Evolutionary conservation across 1,140 invertebrate genomes (phyloP).

Genomic region (Camponotus vicinus): DNA sequence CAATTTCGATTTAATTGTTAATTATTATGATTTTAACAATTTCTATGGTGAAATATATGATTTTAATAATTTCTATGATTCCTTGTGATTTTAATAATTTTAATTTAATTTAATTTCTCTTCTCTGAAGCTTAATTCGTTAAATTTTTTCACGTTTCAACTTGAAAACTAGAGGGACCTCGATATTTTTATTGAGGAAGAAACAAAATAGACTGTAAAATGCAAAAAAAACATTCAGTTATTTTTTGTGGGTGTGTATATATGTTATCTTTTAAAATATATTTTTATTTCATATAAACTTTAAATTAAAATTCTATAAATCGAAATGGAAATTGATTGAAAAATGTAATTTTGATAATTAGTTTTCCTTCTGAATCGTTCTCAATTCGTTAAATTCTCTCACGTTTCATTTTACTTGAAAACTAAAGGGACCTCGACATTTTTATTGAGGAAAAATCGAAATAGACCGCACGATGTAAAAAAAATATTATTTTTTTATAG

Average conservation of each 20-base stretch:
- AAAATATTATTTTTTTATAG: neutral
- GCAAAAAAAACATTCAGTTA: neutral
- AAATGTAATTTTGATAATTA: neutral
- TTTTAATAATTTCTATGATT: too few species aligned
- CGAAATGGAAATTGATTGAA: neutral
- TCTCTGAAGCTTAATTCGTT: neutral
- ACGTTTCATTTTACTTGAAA: neutral
- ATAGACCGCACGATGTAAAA: neutral
- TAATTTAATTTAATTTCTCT: too few species aligned
- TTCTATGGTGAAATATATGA: too few species aligned
- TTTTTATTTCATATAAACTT: neutral
- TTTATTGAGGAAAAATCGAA: neutral
- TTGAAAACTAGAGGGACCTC: neutral
- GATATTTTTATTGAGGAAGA: neutral
- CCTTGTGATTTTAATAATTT: too few species aligned
- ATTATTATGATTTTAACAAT: too few species aligned
- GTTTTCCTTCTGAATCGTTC: neutral
- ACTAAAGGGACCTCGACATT: neutral
- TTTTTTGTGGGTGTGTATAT: neutral
- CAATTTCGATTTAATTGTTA: too few species aligned
- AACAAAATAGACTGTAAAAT: neutral
- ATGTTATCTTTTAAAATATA: neutral
- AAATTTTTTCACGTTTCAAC: neutral
- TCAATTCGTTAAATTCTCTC: neutral
- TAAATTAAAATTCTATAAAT: conserved; percentile 5